Base-by-base conservation (phyloP, 2,113 vertebrate genomes). In the Physeter macrocephalus region DNA sequence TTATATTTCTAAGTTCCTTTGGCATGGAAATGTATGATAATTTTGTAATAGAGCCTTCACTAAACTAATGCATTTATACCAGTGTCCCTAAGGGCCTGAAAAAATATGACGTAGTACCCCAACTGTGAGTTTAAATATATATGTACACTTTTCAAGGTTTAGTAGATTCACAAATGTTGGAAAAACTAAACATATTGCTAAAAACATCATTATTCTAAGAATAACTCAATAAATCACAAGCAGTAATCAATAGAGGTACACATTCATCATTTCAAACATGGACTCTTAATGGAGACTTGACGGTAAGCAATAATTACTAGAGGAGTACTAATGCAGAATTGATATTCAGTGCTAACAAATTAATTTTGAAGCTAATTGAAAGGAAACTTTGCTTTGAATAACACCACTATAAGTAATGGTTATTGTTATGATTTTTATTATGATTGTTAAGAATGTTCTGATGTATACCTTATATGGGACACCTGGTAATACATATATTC, bases 321-420 rank as follows among this genome's bases (percentile, higher is more conserved):
- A 91, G 84, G 46, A 96, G 29, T 18, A 49, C 36, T 88, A 66
- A 94, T 46, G 54, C 17, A 88, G 77, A 95, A 94, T 77, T 97
- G 72, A 90, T 90, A 86, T 72, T 94, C 43, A 81, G 77, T 27
- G 43, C 36, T 96, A 81, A 90, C 46, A 67, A 96, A 93, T 94
- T 93, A 95, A 97, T 95, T 97, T 61, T 25, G 89, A 95, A 94
- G 72, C 59, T 94, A 95, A 95, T 83, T 96, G 85, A 90, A 96
- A 96, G 46, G 18, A 88, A 96, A 96, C 34, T 39, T 85, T 94
- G 62, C 14, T 95, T 85, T 94, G 81, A 96, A 86, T 72, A 88
- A 91, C 27, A 95, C 3, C 18, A 88, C 6, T n/a, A 46, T 74
- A n/a, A 85, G 31, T 18, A 49, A 91, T 81, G 29, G 10, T 90